Conservation (phyloP, 1,140 invertebrate species). For the Plutomurus gul region DNA sequence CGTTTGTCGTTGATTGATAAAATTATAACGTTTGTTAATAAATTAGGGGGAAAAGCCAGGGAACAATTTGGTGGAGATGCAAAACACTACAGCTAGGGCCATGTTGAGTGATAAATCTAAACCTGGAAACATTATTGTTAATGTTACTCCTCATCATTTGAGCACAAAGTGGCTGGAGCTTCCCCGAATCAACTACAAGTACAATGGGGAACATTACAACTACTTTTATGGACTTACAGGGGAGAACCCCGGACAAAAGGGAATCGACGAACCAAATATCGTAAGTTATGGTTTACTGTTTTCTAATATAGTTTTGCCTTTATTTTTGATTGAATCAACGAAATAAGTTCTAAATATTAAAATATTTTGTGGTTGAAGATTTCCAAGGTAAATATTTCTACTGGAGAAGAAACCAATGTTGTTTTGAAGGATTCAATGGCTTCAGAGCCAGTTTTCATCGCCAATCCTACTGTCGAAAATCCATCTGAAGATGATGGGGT, state of each 20-base stretch:
- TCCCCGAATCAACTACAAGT: conserved; percentile 59
- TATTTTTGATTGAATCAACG: not conserved
- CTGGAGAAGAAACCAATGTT: conserved; percentile 20
- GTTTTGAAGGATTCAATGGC: not conserved
- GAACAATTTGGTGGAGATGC: conserved; percentile 44
- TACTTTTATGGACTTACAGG: conserved; percentile 56
- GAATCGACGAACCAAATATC: not conserved
- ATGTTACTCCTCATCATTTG: conserved; percentile 46
- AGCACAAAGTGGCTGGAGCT: conserved; percentile 53
- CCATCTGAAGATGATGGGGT: conserved; percentile 59
- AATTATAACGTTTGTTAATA: not conserved
- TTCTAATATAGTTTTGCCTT: not conserved
- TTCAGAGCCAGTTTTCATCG: conserved; percentile 45
- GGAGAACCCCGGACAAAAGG: not conserved
- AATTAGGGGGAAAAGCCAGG: not conserved
- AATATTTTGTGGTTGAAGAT: conserved; percentile 31
- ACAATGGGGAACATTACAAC: conserved; percentile 57
- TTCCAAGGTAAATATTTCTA: conserved; percentile 31
- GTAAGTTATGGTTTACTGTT: not conserved
- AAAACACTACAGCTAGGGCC: conserved; percentile 42
- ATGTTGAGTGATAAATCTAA: not conserved
- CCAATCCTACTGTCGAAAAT: conserved; percentile 38
- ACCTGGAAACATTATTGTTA: not conserved
- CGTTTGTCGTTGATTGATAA: not conserved
- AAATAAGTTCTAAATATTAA: not conserved